A percentile compares a stretch with the other conserved stretches of the same genome.
Evolutionary conservation across 2,888 invertebrate genomes (phyloP).

Genomic region (Hetaerina titia): DNA sequence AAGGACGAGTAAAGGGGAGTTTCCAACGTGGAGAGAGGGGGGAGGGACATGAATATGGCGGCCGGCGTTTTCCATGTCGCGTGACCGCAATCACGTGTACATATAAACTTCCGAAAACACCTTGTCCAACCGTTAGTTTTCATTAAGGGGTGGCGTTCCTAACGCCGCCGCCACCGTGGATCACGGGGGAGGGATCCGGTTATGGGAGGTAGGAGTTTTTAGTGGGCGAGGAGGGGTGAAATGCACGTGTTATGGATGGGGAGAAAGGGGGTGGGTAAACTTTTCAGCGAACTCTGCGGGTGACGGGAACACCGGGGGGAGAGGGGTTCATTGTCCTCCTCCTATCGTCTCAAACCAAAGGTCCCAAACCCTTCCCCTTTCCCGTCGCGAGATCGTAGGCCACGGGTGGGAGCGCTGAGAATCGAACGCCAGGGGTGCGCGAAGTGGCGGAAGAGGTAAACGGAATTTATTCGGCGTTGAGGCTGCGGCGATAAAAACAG

Average conservation of each 20-base stretch:
- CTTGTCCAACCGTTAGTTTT: conserved; percentile 32
- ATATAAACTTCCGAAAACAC: conserved; percentile 22
- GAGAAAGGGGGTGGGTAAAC: background rate
- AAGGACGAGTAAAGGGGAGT: background rate
- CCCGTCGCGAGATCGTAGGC: background rate
- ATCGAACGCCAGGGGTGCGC: background rate
- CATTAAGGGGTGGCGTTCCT: conserved; percentile 16
- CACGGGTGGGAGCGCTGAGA: background rate
- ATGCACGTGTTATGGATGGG: background rate
- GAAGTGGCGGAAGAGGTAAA: background rate
- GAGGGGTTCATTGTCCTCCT: background rate
- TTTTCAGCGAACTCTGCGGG: background rate
- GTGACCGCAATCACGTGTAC: conserved; percentile 7
- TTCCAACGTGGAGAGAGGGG: background rate
- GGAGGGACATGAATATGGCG: background rate
- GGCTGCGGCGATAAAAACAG: conserved; percentile 32
- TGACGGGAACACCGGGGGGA: background rate
- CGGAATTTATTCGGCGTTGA: background rate
- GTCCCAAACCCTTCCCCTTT: background rate
- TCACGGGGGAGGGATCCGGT: background rate
- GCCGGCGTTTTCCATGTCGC: background rate
- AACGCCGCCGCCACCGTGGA: background rate
- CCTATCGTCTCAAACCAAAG: background rate
- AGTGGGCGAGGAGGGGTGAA: background rate
- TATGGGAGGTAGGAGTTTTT: background rate